Base-by-base conservation (phyloP, 2,113 vertebrate species). In the Himantopus leucocephalus region DNA sequence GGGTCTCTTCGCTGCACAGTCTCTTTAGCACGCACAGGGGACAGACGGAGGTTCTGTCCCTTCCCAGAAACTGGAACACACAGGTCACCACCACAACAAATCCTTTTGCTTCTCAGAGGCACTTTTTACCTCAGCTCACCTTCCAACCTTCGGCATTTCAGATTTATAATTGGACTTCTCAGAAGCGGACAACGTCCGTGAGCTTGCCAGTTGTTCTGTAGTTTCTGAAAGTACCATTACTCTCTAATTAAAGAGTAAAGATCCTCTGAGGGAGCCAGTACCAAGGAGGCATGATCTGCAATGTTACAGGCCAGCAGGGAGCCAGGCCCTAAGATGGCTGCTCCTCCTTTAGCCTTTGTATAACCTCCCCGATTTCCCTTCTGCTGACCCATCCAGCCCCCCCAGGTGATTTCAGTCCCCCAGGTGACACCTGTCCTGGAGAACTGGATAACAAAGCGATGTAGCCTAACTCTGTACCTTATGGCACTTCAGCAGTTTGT, bases 401-500 rank as follows among this genome's bases (percentile, higher is more conserved):
- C 32, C 13, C 45, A 14, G 47, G 47, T 50, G 16, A 50, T 71
- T 71, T 71, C n/a, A 50, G 48, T 64, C 18, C 48, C 59, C 37
- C 18, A 6, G 43, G 32, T 88, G 72, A 47, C 35, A 35, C 55
- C 66, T 76, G 8, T 68, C 67, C 66, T 47, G 63, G 50, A 59
- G 58, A 93, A 12, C 2, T 8, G 37, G 58, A 18, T 10, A 16
- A 37, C 0, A 2, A 56, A 52, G 56, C 0, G 2, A 19, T 41
- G 9, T 3, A 37, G 32, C 62, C 78, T 58, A 17, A 14, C 48
- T 23, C 53, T n/a, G n/a, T 75, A 27, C 47, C 34, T 64, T 58
- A 62, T 1, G 2, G n/a, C 64, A 23, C 26, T 75, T 48, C 27
- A 29, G 45, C 34, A 81, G 24, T 27, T 47, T 0, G 0, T 19